Evolutionary conservation across 2,888 invertebrate species (phyloP).

Genomic region (Loripinus fragilis): DNA sequence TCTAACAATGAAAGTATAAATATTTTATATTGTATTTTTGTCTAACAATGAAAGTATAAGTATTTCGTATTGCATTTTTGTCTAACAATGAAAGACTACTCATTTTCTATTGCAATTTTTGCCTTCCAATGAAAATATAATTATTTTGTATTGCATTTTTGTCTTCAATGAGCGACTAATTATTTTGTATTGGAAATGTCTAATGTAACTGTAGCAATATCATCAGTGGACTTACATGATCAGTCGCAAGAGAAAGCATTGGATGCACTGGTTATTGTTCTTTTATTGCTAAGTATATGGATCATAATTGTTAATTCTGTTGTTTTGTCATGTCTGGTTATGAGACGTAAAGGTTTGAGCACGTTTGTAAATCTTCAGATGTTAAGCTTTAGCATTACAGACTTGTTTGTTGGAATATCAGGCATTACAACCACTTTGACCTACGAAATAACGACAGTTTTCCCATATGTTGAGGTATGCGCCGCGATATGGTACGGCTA

Average conservation of each 20-base stretch:
- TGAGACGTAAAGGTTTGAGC: not conserved
- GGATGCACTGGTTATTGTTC: not conserved
- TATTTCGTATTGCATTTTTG: too few species aligned
- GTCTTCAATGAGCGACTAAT: too few species aligned
- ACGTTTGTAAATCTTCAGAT: not conserved
- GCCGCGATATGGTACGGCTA: not conserved
- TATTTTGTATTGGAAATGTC: too few species aligned
- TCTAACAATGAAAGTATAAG: too few species aligned
- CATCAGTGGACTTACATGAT: too few species aligned
- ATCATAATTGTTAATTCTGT: not conserved
- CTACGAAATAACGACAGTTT: not conserved
- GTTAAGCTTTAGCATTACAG: not conserved
- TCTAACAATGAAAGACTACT: too few species aligned
- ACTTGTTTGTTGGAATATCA: constrained; percentile 1
- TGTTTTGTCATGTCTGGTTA: not conserved
- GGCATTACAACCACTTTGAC: not conserved
- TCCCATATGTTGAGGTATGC: not conserved
- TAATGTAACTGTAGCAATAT: too few species aligned
- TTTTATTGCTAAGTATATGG: not conserved
- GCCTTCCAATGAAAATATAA: too few species aligned
- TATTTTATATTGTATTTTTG: too few species aligned
- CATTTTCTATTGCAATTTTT: too few species aligned
- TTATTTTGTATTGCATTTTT: too few species aligned
- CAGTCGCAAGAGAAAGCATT: not conserved
- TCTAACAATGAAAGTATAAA: too few species aligned